A percentile compares a stretch with the other conserved stretches of the same genome.
These are phyloP conservation scores for Diplolepis rosae DNA, from an alignment of 2,888 invertebrate genomes.

Conservation along the genomic window DNA sequence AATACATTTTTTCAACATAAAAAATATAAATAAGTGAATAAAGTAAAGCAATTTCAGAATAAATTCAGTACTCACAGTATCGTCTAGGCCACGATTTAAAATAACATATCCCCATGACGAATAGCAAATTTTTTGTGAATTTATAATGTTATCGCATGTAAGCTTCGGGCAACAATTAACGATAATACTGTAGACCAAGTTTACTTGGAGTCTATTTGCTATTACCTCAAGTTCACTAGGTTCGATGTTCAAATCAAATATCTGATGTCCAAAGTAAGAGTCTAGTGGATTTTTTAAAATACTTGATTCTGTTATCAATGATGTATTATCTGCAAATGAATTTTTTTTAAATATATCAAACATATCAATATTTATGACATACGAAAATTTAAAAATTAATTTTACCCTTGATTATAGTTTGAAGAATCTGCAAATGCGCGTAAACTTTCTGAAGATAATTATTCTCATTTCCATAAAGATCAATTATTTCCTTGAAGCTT, in stretches of 20 bases:
- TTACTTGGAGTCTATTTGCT: slow-evolving; percentile 82
- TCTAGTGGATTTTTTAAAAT: slow-evolving; percentile 56
- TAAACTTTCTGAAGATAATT: slow-evolving; percentile 58
- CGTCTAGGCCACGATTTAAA: slow-evolving; percentile 64
- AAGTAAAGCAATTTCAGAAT: not conserved
- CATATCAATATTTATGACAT: no score
- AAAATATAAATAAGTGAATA: not conserved
- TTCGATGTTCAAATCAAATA: slow-evolving; percentile 81
- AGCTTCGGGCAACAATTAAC: slow-evolving; percentile 83
- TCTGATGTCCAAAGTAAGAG: slow-evolving; percentile 69
- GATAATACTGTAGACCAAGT: slow-evolving; percentile 83
- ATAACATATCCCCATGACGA: slow-evolving; percentile 59
- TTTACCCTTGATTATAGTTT: slow-evolving; percentile 53
- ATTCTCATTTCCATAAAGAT: slow-evolving; percentile 50
- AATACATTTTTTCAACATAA: not conserved
- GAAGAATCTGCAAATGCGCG: slow-evolving; percentile 58
- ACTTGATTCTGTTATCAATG: slow-evolving; percentile 36
- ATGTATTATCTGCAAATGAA: slow-evolving; percentile 45
- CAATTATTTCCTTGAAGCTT: slow-evolving; percentile 51
- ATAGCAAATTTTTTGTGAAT: slow-evolving; percentile 23
- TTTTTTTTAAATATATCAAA: not conserved
- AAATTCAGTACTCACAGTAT: not conserved
- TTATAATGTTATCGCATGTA: slow-evolving; percentile 69
- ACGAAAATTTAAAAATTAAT: not conserved
- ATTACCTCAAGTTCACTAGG: slow-evolving; percentile 82